Evolutionary conservation across 2,888 invertebrate species (phyloP), one percentile per base, ranked within the genome.

Genomic region (Lacanobia wlatinum): DNA sequence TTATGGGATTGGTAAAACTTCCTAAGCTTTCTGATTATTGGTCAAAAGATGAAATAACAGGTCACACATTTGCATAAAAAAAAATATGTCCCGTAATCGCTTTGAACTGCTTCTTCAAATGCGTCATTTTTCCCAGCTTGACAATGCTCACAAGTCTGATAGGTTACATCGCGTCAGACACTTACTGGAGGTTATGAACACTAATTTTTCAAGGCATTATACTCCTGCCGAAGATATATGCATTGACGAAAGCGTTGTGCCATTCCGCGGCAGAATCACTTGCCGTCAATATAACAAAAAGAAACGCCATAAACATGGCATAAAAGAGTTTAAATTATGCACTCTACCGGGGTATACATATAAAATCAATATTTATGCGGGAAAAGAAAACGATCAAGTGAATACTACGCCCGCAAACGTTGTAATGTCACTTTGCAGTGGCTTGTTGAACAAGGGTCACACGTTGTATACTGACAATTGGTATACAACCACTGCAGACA

Each of bases 281-380:
- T 40, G 52, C 38, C 38, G 62, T n/a, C 62, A 63, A 28, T 63
- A 63, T 34, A 63, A 61, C 28, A 65, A 85, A 68, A 78, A 82
- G 56, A 88, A 89, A 70, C 71, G 84, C 8, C 87, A 90, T 55
- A 82, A 82, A 55, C 84, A 85, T 63, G 80, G 83, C 1, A 65
- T 86, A 23, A 87, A 87, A 73, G 52, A 65, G 38, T 87, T 91
- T 62, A 89, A 90, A 70, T 63, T 84, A 65, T 83, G 84, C 60
- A 78, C 80, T 9, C 18, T 81, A 59, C 84, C 83, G n/a, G 81
- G 83, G 9, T 87, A 84, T 65, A 86, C 83, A 14, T 74, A 74
- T 55, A 85, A 77, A 63, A 58, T 84, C 18, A 78, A 58, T 23
- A 65, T 80, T 58, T 72, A 76, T 56, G 73, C 67, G 18, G 70